Base-by-base conservation (phyloP, 2,113 vertebrate genomes). In the Terrapene triunguis region DNA sequence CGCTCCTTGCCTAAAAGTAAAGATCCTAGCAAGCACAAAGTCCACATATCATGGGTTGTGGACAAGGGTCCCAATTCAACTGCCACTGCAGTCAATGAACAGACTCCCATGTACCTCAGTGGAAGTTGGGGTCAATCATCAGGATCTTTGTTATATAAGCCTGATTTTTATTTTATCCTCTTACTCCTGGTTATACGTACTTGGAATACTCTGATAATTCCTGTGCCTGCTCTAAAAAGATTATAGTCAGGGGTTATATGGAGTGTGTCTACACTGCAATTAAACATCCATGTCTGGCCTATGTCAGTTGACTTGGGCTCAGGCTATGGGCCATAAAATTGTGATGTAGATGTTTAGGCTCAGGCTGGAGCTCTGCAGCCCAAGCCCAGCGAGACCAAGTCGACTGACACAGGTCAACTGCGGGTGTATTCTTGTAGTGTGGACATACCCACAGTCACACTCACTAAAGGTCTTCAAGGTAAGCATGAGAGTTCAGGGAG, bases 81-180 rank as follows among this genome's bases (percentile, higher is more conserved):
- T 65, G 29, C 8, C 62, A 65, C 32, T 65, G 72, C 72, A 1
- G 86, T 1, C 7, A 88, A 53, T 54, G 62, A n/a, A 6, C 13
- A 65, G 57, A 85, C 24, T 92, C 83, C 2, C 1, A 59, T 0
- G 83, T 50, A 87, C 80, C 80, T 87, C 27, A 65, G 50, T 57
- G 38, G 8, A 0, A 35, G 14, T 12, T 9, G 24, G 0, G 24
- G 0, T 54, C 27, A 90, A 90, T 6, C 2, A 25, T 8, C 62
- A 29, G 35, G 25, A 4, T 1, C 8, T 1, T 5, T 1, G 72
- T 88, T 85, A 83, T 89, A 89, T 5, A 83, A 82, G n/a, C 0
- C 1, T 35, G 10, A 87, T 5, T 54, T n/a, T 3, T 82, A 8
- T 88, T 93, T 82, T 16, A 44, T 13, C 65, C 80, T 2, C 17